Evolutionary conservation across 2,888 invertebrate species (phyloP).

Genomic region (Mesoligia furuncula): DNA sequence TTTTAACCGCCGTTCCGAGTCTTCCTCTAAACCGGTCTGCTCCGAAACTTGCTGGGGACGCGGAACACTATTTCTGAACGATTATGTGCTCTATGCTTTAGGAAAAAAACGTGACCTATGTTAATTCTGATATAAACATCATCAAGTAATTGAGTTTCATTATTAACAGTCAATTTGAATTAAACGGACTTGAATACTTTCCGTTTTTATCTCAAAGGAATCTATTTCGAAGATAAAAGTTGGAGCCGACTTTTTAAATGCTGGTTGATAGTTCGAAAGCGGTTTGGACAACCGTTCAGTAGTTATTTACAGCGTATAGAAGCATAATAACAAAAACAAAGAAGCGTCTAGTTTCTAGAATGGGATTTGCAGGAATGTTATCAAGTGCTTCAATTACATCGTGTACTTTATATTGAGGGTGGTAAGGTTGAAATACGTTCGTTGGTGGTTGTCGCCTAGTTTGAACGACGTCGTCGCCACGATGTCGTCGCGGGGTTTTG

Average conservation of each 20-base stretch:
- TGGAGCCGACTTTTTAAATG: constrained; percentile 41
- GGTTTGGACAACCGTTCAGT: constrained; percentile 47
- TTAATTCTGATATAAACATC: constrained; percentile 59
- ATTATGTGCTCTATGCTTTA: constrained; percentile 66
- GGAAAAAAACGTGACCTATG: constrained; percentile 61
- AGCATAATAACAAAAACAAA: constrained; percentile 61
- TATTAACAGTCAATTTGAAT: constrained; percentile 62
- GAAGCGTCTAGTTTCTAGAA: constrained; percentile 62
- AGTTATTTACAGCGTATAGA: constrained; percentile 50
- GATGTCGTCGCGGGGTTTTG: constrained; percentile 71
- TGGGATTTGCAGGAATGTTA: constrained; percentile 61
- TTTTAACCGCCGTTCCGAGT: constrained; percentile 67
- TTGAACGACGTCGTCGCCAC: constrained; percentile 57
- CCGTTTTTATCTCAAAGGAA: constrained; percentile 61
- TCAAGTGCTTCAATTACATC: constrained; percentile 26
- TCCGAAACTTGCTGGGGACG: constrained; percentile 65
- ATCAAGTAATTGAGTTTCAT: constrained; percentile 54
- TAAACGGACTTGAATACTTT: constrained; percentile 60
- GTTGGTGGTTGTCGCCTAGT: constrained; percentile 46
- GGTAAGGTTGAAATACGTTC: constrained; percentile 61
- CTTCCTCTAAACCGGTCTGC: constrained; percentile 73
- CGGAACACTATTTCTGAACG: constrained; percentile 66
- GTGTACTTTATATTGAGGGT: constrained; percentile 52
- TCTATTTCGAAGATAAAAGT: constrained; percentile 55
- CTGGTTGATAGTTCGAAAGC: constrained; percentile 56